Evolutionary conservation across 2,888 invertebrate genomes (phyloP).

Genomic region (Agrochola lota): DNA sequence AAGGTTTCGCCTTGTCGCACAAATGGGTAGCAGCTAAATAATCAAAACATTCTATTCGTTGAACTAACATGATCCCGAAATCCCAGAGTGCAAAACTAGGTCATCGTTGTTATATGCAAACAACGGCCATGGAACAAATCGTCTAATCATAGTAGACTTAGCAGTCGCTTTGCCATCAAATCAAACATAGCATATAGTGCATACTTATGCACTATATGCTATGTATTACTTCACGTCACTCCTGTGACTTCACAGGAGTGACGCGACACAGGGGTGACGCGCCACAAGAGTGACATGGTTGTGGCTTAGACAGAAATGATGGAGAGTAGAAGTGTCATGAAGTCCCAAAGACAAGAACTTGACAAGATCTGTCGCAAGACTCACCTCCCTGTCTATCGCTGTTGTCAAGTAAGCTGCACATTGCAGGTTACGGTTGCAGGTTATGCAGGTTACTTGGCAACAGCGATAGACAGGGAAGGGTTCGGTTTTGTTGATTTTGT

Average conservation of each 20-base stretch:
- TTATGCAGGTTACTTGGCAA: no score
- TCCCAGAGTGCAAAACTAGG: neutral
- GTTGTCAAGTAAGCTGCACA: neutral
- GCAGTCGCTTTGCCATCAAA: neutral
- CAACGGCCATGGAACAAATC: conserved; percentile 9
- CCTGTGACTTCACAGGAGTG: neutral
- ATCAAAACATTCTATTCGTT: conserved; percentile 26
- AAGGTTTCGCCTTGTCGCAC: neutral
- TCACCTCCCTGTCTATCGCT: neutral
- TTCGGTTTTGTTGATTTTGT: neutral
- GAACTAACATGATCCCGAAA: conserved; percentile 17
- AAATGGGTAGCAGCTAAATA: conserved; percentile 17
- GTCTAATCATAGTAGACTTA: neutral
- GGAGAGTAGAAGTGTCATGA: neutral
- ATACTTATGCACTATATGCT: no score
- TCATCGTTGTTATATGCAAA: conserved; percentile 12
- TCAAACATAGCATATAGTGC: neutral
- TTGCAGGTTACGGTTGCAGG: no score
- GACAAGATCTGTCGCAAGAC: neutral
- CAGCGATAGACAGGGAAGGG: no score
- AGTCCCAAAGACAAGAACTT: neutral
- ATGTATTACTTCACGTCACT: no score
- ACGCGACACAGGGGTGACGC: neutral
- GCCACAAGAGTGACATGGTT: neutral
- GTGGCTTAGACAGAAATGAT: neutral